Evolutionary conservation across 2,888 invertebrate genomes (phyloP).

Genomic region (Pemphredon lugubris): DNA sequence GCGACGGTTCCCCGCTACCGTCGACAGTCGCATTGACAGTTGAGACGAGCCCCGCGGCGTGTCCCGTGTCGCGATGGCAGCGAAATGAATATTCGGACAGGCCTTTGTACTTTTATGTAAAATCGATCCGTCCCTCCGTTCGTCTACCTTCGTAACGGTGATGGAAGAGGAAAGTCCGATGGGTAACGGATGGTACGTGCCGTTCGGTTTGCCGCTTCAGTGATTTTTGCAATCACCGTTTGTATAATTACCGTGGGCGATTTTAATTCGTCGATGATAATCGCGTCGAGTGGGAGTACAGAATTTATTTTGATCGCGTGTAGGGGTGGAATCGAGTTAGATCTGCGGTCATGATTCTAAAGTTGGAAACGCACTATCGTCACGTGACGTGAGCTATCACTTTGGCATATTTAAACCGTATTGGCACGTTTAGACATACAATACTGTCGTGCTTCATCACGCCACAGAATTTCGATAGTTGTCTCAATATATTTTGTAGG

Average conservation of each 20-base stretch:
- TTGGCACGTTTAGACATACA: no score
- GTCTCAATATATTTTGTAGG: no score
- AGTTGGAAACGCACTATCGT: no score
- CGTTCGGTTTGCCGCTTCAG: background rate
- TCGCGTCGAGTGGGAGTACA: no score
- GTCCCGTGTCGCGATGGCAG: conserved; percentile 28
- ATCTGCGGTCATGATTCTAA: no score
- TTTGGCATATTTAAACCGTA: no score
- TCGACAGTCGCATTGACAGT: conserved; percentile 57
- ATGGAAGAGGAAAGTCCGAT: background rate
- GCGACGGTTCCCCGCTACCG: conserved; percentile 36
- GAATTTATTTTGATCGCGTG: no score
- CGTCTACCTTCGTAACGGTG: background rate
- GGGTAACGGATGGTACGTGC: background rate
- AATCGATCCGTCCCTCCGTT: background rate
- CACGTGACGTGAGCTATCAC: no score
- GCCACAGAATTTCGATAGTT: no score
- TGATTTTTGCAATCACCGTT: background rate
- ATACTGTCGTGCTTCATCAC: no score
- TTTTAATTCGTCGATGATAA: no score
- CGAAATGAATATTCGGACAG: conserved; percentile 49
- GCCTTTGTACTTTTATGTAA: conserved; percentile 25
- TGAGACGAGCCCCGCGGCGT: conserved; percentile 41
- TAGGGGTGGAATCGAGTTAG: no score
- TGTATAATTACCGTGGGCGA: conserved; percentile 7